Conservation (phyloP, 37 sponge, comb jelly and placozoan genomes). For the Beroe forskalii region DNA sequence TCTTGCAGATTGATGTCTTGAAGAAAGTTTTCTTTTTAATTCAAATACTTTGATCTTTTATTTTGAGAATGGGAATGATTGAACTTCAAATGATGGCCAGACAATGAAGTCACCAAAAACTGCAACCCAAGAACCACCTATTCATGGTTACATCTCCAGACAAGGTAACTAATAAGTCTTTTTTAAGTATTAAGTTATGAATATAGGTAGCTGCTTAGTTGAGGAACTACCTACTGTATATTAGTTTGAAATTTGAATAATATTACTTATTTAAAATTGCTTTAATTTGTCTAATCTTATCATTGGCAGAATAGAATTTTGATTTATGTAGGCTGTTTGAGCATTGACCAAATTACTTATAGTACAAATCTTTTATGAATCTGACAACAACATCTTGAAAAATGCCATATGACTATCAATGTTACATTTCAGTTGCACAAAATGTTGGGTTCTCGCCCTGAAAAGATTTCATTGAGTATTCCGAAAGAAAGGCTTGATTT, state of each 20-base stretch:
- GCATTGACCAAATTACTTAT: not conserved
- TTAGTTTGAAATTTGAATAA: no score
- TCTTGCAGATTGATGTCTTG: no score
- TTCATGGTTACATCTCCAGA: not conserved
- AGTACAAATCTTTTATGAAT: no score
- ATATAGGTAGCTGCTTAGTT: no score
- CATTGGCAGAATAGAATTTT: not conserved
- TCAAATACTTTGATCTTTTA: no score
- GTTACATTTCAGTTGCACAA: not conserved
- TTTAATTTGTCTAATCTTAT: not conserved
- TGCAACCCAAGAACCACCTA: not conserved
- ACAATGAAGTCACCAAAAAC: not conserved
- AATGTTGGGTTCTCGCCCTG: constrained; percentile 22
- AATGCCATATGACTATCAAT: not conserved
- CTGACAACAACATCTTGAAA: not conserved
- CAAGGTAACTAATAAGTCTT: no score
- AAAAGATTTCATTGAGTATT: not conserved
- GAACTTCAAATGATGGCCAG: not conserved
- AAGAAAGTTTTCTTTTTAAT: no score
- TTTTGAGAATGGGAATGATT: not conserved
- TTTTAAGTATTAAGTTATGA: no score
- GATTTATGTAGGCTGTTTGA: no score
- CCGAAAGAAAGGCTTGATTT: constrained; percentile 45
- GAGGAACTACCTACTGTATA: no score
- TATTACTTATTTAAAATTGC: no score